Conservation (phyloP, 2,797 vertebrate species). For the Aselliscus stoliczkanus region DNA sequence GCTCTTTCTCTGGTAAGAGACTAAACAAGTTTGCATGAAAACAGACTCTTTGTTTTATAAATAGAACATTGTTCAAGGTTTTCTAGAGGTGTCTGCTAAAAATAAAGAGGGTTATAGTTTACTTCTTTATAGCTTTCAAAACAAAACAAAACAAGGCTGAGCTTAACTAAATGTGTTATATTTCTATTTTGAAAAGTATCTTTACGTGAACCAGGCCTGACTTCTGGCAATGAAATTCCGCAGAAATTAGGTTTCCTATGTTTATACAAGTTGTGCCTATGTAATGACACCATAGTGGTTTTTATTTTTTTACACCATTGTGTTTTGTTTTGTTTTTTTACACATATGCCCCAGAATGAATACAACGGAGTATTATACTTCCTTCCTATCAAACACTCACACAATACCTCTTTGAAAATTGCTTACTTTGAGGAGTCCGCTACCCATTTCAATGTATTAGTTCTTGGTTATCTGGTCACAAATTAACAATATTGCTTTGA, state of each 20-base stretch:
- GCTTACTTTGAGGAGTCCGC: not conserved
- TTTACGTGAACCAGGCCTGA: conserved; percentile 44
- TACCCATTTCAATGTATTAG: not conserved
- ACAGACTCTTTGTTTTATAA: conserved; percentile 67
- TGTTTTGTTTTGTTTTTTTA: not conserved
- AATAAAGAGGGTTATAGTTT: conserved; percentile 66
- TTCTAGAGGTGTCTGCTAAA: conserved; percentile 68
- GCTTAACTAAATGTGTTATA: conserved; percentile 18
- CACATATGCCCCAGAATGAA: not conserved
- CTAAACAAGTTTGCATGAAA: conserved; percentile 54
- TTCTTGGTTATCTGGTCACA: not conserved
- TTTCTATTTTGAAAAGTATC: conserved; percentile 57
- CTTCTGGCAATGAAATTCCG: conserved; percentile 42
- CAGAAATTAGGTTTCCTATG: conserved; percentile 44
- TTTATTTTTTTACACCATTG: not conserved
- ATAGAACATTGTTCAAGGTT: conserved; percentile 66
- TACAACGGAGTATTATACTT: not conserved
- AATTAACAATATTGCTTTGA: not conserved
- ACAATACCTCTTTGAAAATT: not conserved
- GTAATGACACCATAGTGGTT: not conserved
- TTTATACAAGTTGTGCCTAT: conserved; percentile 7
- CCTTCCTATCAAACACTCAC: not conserved
- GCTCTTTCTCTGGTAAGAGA: conserved; percentile 19
- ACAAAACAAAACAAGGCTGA: conserved; percentile 33
- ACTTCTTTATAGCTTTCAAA: conserved; percentile 60